Conservation (phyloP, 2,888 invertebrate species). For the Hypsopygia costalis region DNA sequence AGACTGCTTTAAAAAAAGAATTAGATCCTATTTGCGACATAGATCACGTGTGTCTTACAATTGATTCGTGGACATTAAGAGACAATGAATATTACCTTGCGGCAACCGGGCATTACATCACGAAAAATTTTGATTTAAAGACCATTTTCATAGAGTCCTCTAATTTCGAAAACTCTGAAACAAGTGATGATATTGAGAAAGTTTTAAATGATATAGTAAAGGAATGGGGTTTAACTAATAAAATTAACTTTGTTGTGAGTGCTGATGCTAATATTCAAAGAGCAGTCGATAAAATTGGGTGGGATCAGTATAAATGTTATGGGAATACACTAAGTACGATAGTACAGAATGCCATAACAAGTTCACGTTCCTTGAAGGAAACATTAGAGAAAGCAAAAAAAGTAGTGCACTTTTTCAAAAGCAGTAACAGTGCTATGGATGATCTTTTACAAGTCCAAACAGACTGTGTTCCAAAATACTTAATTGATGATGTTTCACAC, state of each 20-base stretch:
- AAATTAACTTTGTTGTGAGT: constrained; percentile 21
- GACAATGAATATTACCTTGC: constrained; percentile 21
- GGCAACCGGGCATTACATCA: constrained; percentile 23
- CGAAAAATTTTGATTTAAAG: constrained; percentile 15
- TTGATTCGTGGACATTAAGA: constrained; percentile 24
- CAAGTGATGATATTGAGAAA: constrained; percentile 15
- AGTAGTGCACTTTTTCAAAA: constrained; percentile 19
- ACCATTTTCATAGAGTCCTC: constrained; percentile 18
- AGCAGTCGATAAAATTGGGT: constrained; percentile 16
- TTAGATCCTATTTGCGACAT: background rate
- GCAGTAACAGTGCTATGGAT: constrained; percentile 15
- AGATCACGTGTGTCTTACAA: constrained; percentile 16
- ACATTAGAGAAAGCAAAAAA: constrained; percentile 17
- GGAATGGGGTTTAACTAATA: constrained; percentile 14
- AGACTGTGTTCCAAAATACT: background rate
- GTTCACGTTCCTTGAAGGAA: background rate
- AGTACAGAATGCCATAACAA: constrained; percentile 14
- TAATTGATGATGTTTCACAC: constrained; percentile 9
- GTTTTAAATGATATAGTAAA: constrained; percentile 9
- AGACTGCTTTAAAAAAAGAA: background rate
- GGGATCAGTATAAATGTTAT: constrained; percentile 25
- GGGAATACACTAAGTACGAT: constrained; percentile 24
- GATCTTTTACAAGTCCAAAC: constrained; percentile 12
- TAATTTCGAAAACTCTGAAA: constrained; percentile 16
- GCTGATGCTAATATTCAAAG: constrained; percentile 25